Evolutionary conservation across 2,888 invertebrate species (phyloP).

Genomic region (Himalopsyche anomala): DNA sequence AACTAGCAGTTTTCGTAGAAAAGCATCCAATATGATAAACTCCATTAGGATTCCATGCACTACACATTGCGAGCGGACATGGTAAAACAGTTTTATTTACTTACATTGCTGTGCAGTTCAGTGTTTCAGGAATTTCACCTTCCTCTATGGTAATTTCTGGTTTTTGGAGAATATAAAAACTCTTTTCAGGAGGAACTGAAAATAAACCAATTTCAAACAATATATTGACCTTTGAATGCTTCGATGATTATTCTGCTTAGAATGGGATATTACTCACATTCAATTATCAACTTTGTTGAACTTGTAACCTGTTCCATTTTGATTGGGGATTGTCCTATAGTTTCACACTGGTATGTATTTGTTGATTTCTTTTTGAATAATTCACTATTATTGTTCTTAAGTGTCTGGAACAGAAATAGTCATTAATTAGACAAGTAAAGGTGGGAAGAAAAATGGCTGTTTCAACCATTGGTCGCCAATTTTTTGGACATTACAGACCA

Average conservation of each 20-base stretch:
- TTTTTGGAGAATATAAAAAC: background rate
- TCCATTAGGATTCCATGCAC: no score
- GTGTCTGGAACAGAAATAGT: background rate
- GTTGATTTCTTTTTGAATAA: background rate
- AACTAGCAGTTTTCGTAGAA: no score
- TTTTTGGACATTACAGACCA: no score
- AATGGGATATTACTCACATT: background rate
- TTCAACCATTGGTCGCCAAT: background rate
- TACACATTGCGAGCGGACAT: no score
- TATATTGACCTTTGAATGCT: no score
- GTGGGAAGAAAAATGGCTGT: background rate
- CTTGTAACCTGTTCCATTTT: background rate
- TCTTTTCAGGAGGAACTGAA: slow-evolving; percentile 6
- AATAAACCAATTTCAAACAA: background rate
- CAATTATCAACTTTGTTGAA: background rate
- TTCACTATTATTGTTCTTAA: background rate
- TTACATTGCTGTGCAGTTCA: background rate
- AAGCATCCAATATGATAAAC: no score
- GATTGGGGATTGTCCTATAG: background rate
- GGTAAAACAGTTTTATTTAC: background rate
- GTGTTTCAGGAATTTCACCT: background rate
- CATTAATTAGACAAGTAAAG: background rate
- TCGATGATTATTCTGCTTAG: background rate
- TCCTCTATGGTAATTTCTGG: background rate
- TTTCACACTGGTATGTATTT: background rate